phyloP scores from a whole-genome alignment of 2,888 invertebrate genomes.

The Trichopoda pennipes region DNA sequence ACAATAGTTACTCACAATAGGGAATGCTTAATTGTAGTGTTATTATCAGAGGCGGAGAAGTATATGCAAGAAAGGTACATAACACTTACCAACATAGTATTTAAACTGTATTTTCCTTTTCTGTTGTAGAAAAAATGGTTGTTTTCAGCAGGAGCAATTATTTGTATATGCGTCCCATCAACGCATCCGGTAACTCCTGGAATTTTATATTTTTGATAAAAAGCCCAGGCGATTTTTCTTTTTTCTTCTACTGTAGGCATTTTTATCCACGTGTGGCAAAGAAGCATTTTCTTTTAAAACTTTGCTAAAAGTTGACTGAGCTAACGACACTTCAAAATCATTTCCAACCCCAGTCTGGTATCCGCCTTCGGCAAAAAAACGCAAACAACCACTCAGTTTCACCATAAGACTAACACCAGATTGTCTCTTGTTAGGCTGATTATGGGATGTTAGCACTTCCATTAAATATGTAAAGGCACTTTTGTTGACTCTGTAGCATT shows the following conservation, averaged over 20 bases:
- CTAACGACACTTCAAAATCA: neutral
- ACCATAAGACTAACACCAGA: slow-evolving; percentile 27
- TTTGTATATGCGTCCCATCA: too few relatives aligned
- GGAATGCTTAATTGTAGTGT: too few relatives aligned
- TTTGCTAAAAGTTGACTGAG: slow-evolving; percentile 10
- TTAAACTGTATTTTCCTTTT: too few relatives aligned
- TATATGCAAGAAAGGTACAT: too few relatives aligned
- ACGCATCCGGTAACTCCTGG: too few relatives aligned
- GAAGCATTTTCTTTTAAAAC: neutral
- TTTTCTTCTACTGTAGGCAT: slow-evolving; percentile 38
- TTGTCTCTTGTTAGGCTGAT: too few relatives aligned
- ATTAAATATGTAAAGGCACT: slow-evolving; percentile 2
- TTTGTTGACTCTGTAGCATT: neutral
- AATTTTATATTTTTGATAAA: slow-evolving; percentile 40
- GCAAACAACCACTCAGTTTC: slow-evolving; percentile 20
- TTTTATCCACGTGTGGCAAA: slow-evolving; percentile 51
- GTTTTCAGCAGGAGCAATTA: too few relatives aligned
- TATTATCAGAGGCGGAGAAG: too few relatives aligned
- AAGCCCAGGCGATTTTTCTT: slow-evolving; percentile 4
- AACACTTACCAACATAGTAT: too few relatives aligned
- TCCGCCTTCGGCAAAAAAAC: slow-evolving; percentile 27
- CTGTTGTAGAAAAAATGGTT: too few relatives aligned
- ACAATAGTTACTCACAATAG: too few relatives aligned
- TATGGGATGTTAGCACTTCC: slow-evolving; percentile 2
- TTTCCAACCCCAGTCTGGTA: slow-evolving; percentile 20